These are phyloP conservation scores for Felis chaus DNA, from an alignment of 2,113 vertebrate species.

Conservation along the genomic window DNA sequence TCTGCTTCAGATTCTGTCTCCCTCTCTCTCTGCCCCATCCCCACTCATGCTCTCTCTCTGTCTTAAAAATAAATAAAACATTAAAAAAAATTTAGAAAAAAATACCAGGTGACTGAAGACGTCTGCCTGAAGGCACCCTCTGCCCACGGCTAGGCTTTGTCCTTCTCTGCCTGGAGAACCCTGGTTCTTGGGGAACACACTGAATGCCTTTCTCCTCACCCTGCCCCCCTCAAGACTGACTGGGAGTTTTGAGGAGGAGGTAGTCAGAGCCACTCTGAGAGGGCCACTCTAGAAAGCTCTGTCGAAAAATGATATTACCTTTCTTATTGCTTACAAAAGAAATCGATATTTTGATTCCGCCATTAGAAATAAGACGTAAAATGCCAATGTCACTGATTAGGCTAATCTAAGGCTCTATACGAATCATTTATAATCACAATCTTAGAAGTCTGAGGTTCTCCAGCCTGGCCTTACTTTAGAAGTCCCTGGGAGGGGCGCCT, in stretches of 20 bases:
- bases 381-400: not conserved
- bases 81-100: too few relatives aligned
- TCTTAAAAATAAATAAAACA: too few relatives aligned
- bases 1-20: too few relatives aligned
- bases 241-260: not conserved
- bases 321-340: not conserved
- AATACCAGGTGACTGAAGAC: not conserved
- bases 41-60: too few relatives aligned
- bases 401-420: not conserved
- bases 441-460: not conserved
- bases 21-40: too few relatives aligned
- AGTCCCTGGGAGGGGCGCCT: too few relatives aligned
- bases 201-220: not conserved
- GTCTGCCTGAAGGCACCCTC: not conserved
- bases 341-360: not conserved
- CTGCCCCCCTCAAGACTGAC: not conserved
- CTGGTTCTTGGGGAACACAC: not conserved
- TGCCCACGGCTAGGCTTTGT: not conserved
- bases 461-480: not conserved
- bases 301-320: not conserved
- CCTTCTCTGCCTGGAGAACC: not conserved
- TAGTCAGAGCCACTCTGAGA: not conserved
- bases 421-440: not conserved
- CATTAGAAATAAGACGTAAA: not conserved
- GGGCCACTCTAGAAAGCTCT: not conserved